phyloP scores from a whole-genome alignment of 2,113 vertebrate species.

The Megaceryle torquata region DNA sequence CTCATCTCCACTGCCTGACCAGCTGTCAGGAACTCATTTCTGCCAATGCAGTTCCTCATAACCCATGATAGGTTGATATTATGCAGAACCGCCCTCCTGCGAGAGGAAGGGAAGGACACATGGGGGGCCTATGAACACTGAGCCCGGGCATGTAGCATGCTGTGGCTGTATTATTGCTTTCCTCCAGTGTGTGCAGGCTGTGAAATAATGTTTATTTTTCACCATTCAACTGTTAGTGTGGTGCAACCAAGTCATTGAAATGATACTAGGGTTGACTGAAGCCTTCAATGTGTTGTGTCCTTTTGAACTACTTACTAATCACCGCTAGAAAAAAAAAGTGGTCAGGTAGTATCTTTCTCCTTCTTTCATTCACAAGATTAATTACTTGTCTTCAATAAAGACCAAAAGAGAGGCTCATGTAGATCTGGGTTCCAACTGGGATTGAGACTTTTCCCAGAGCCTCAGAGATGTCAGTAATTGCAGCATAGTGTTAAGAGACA shows the following conservation, averaged over 20 bases:
- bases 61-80: rapidly evolving
- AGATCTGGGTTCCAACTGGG: neutral
- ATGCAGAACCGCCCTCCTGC: neutral
- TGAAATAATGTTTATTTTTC: neutral
- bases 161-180: neutral
- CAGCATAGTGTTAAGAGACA: neutral
- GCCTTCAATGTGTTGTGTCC: neutral
- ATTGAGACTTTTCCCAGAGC: neutral
- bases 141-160: neutral
- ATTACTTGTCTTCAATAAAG: neutral
- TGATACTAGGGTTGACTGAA: neutral
- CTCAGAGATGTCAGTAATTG: neutral
- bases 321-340: neutral
- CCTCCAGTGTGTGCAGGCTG: neutral
- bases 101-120: neutral
- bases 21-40: neutral
- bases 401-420: neutral
- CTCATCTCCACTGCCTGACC: neutral
- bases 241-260: neutral
- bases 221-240: neutral
- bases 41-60: rapidly evolving
- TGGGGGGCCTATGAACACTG: rapidly evolving
- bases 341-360: neutral
- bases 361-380: neutral
- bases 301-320: neutral